Percentiles rank a stretch among this genome's conserved stretches.
Conservation (phyloP, 2,888 invertebrate genomes). For the Hedya salicella region DNA sequence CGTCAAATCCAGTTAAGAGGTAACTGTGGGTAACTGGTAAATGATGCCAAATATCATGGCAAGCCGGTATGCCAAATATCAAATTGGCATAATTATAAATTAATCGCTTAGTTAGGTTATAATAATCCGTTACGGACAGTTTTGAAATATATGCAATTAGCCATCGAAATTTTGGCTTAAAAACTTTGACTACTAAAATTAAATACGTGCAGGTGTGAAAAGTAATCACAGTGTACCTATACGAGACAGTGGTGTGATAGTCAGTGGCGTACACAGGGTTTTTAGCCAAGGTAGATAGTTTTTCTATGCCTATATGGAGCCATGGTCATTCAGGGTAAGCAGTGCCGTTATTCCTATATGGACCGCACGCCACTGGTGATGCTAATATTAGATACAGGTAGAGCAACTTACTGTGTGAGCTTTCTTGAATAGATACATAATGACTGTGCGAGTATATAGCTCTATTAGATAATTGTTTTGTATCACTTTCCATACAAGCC, state of each 20-base stretch:
- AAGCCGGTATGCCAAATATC: constrained; percentile 1
- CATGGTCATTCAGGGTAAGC: too few relatives aligned
- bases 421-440: too few relatives aligned
- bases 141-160: constrained; percentile 9
- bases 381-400: too few relatives aligned
- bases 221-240: constrained; percentile 1
- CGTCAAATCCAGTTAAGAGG: constrained; percentile 20
- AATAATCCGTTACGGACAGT: constrained; percentile 9
- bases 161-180: background rate
- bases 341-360: too few relatives aligned
- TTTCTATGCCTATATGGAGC: too few relatives aligned
- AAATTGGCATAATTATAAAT: constrained; percentile 31
- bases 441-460: too few relatives aligned
- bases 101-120: constrained; percentile 18
- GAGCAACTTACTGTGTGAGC: too few relatives aligned
- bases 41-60: constrained; percentile 23
- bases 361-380: too few relatives aligned
- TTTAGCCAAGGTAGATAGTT: too few relatives aligned
- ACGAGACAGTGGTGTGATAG: background rate
- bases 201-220: constrained; percentile 10
- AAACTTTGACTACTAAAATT: constrained; percentile 5
- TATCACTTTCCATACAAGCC: too few relatives aligned
- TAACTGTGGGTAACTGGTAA: background rate
- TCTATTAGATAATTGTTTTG: too few relatives aligned
- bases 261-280: too few relatives aligned